Evolutionary conservation across 2,113 vertebrate species (phyloP), one percentile per base, ranked within the genome.

Genomic region (Columba livia): DNA sequence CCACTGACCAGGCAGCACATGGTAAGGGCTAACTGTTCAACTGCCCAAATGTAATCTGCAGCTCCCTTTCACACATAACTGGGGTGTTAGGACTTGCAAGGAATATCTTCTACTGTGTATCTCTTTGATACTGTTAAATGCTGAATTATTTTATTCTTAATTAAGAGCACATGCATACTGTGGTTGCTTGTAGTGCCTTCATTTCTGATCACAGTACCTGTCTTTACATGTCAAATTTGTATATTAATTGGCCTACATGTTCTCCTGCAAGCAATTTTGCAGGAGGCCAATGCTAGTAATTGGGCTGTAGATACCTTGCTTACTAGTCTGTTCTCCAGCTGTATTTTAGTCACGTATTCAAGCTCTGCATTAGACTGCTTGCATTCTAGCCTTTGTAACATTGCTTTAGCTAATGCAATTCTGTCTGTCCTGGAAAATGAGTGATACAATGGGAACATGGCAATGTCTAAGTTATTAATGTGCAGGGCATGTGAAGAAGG

Each of bases 1-100:
- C n/a, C 0, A 0, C 4, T 85, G 51, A 58, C 17, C 12, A 58
- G 56, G 34, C 3, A 57, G 23, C 19, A 58, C 4, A 0, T 61
- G 34, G 9, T 38, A 36, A 56, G 42, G 60, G 51, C 18, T 60
- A 24, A 25, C 25, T 51, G 20, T 67, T 85, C 7, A 6, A 2
- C 31, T 82, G 1, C 40, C n/a, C 12, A 23, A 15, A 54, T 31
- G 19, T 82, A 62, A 58, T 54, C 17, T 62, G n/a, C 44, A 88
- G 20, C 8, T 90, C 20, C 23, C 10, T 77, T 89, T 65, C 47
- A 40, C 6, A 3, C 0, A 0, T 47, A 53, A 11, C 7, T 11
- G 5, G 3, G 44, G 7, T 32, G n/a, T 42, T 85, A 24, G 18
- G 12, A 60, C n/a, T 53, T 54, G 44, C 12, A 65, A 71, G 58